These are phyloP conservation scores for Typhlichthys subterraneus DNA, from an alignment of 2,797 vertebrate genomes.

Conservation along the genomic window DNA sequence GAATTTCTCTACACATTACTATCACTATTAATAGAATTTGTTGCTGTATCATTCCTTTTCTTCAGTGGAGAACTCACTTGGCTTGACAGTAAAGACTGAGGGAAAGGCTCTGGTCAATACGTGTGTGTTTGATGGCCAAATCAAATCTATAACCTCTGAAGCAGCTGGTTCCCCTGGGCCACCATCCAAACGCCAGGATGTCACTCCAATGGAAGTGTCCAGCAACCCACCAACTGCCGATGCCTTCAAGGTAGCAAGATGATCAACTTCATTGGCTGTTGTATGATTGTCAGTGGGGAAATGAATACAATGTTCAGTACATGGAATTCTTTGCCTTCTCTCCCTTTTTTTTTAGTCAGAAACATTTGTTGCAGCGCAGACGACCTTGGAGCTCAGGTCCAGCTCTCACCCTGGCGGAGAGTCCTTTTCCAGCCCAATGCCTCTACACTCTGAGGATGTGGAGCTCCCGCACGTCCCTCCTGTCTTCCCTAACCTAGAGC, in stretches of 20 bases:
- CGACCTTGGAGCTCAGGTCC: constrained; percentile 84
- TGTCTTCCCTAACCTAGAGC: constrained; percentile 83
- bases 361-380: constrained; percentile 85
- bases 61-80: constrained; percentile 79
- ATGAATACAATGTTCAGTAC: constrained; percentile 3
- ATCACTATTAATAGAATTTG: background rate
- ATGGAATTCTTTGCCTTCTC: constrained; percentile 21
- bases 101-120: constrained; percentile 85
- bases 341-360: constrained; percentile 78
- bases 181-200: constrained; percentile 86
- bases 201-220: constrained; percentile 95
- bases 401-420: constrained; percentile 78
- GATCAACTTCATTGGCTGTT: background rate
- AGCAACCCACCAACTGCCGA: constrained; percentile 82
- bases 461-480: constrained; percentile 85
- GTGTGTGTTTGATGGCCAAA: constrained; percentile 92
- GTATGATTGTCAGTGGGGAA: background rate
- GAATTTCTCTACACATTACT: background rate
- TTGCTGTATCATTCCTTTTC: constrained; percentile 24
- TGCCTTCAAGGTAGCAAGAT: constrained; percentile 81
- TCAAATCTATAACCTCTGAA: constrained; percentile 80
- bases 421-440: constrained; percentile 85
- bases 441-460: constrained; percentile 85
- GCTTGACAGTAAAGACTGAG: constrained; percentile 91
- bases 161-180: constrained; percentile 81